Evolutionary conservation across 2,888 invertebrate genomes (phyloP), one percentile per base, ranked within the genome.

Genomic region (Sthenelais limicola): DNA sequence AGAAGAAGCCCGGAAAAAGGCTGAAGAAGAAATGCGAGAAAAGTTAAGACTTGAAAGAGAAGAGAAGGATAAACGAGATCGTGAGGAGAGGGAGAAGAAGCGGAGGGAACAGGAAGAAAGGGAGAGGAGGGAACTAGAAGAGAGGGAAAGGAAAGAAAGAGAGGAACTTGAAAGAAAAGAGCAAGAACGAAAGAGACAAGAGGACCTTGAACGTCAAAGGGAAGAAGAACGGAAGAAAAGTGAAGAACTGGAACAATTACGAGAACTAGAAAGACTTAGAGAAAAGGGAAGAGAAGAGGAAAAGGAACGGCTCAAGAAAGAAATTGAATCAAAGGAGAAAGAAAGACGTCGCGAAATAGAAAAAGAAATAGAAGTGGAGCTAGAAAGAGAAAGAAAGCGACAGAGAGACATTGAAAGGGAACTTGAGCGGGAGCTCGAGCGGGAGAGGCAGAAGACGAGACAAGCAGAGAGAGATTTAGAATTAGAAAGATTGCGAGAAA

Each of bases 401-500:
- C 33, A 68, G 24, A 43, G 68, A 21, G 54, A 70, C 26, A 32
- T 38, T 3, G 54, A 70, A 26, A 18, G 35, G 4, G 70, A 70
- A 38, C 26, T 38, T 4, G 70, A 70, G n/a, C 26, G 38, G 43
- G 38, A 51, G 43, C 54, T 51, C 26, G 70, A 70, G 54, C 38
- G 38, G 43, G 70, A 70, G 43, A 18, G 70, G 9, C 28, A 54
- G 38, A 62, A 62, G 38, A 38, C 38, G 3, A 12, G 62, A 38
- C 62, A 62, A 28, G 18, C 62, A 5, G 21, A 62, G 62, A 21
- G 62, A 5, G 38, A 62, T 35, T 28, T 62, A 2, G 62, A 62
- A 26, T 26, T 62, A 9, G 62, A 62, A 28, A 35, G 62, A 15
- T 24, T 62, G 26, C 62, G 62, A 3, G 62, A 62, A 77, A 77